These are phyloP conservation scores for Ophraella communa DNA, from an alignment of 2,888 invertebrate genomes.

Conservation along the genomic window DNA sequence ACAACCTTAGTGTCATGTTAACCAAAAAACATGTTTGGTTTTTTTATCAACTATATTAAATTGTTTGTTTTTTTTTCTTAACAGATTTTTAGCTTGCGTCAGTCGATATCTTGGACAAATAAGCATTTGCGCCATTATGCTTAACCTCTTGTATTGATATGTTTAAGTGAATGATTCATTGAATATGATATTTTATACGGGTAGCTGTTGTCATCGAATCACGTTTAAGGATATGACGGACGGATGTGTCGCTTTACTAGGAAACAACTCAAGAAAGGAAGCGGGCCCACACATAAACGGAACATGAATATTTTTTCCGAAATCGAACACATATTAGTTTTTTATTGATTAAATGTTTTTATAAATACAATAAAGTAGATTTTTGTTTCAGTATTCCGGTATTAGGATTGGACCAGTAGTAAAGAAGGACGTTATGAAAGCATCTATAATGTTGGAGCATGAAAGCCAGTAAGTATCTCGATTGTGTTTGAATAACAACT, in stretches of 20 bases:
- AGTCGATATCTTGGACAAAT: background rate
- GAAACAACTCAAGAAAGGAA: constrained; percentile 13
- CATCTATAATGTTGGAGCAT: constrained; percentile 99
- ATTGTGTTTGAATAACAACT: background rate
- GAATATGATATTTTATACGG: constrained; percentile 8
- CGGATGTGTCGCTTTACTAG: constrained; percentile 19
- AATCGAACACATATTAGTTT: too few relatives aligned
- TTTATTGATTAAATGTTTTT: too few relatives aligned
- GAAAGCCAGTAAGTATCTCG: constrained; percentile 84
- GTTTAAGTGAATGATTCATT: constrained; percentile 1
- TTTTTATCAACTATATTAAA: too few relatives aligned
- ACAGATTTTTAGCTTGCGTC: too few relatives aligned
- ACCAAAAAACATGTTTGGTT: too few relatives aligned
- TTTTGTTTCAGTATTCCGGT: constrained; percentile 84
- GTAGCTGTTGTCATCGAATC: constrained; percentile 14
- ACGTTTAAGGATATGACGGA: constrained; percentile 23
- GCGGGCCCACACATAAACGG: constrained; percentile 2
- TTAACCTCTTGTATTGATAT: background rate
- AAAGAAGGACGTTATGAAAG: constrained; percentile 99
- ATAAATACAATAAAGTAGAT: constrained; percentile 6
- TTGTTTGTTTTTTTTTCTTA: too few relatives aligned
- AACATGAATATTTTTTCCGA: background rate
- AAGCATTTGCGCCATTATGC: background rate
- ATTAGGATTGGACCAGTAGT: constrained; percentile 99
- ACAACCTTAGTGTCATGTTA: too few relatives aligned